A percentile compares a stretch with the other conserved stretches of the same genome.
Evolutionary conservation across 2,888 invertebrate species (phyloP).

Genomic region (Fissipunctia ypsillon): DNA sequence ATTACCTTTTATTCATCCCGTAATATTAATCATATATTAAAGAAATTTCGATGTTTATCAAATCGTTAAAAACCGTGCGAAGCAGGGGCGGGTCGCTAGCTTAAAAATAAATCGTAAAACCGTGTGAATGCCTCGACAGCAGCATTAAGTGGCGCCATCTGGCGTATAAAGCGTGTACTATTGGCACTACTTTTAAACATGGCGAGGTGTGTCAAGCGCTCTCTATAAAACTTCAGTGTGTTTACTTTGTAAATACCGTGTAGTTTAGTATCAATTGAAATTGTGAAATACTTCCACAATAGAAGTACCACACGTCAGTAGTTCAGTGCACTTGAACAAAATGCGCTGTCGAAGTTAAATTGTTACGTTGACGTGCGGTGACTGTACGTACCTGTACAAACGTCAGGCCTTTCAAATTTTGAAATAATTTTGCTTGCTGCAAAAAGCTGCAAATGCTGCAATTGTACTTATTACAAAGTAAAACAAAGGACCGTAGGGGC

Average conservation of each 20-base stretch:
- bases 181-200: constrained; percentile 6
- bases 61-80: not conserved
- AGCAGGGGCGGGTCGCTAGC: too few relatives aligned
- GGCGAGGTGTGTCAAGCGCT: constrained; percentile 32
- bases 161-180: constrained; percentile 21
- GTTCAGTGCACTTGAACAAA: not conserved
- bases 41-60: not conserved
- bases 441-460: too few relatives aligned
- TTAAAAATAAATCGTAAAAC: constrained; percentile 10
- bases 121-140: not conserved
- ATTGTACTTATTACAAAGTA: too few relatives aligned
- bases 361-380: not conserved
- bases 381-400: too few relatives aligned
- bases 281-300: constrained; percentile 9
- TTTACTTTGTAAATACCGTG: constrained; percentile 27
- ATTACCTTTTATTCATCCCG: too few relatives aligned
- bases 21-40: not conserved
- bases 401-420: too few relatives aligned
- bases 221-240: constrained; percentile 17
- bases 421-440: too few relatives aligned
- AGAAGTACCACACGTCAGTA: not conserved
- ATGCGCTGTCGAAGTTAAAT: not conserved
- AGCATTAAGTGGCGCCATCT: constrained; percentile 32
- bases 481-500: too few relatives aligned
- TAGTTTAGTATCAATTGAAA: constrained; percentile 15